These are phyloP conservation scores for Harpalus rufipes DNA, from an alignment of 2,888 invertebrate genomes.

Conservation along the genomic window DNA sequence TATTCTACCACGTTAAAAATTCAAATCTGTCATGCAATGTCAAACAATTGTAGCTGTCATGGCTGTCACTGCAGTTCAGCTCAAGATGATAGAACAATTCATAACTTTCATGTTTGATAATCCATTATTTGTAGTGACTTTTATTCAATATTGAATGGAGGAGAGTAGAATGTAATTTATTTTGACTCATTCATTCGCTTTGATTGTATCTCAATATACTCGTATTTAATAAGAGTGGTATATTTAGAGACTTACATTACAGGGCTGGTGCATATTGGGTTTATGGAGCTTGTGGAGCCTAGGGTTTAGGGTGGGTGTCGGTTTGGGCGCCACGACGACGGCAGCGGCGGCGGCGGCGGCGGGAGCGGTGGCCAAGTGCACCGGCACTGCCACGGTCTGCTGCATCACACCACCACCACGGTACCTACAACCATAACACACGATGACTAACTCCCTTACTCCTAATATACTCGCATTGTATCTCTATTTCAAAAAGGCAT, in stretches of 20 bases:
- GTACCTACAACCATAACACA: conserved; percentile 16
- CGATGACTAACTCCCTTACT: neutral
- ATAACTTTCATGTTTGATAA: neutral
- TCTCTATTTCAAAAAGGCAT: too few species aligned
- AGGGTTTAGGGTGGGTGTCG: neutral
- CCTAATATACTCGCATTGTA: neutral
- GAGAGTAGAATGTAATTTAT: neutral
- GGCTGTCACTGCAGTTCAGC: neutral
- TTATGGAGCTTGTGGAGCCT: conserved; percentile 50
- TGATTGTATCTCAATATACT: neutral
- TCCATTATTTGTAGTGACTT: conserved; percentile 13
- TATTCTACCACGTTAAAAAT: neutral
- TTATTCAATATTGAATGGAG: neutral
- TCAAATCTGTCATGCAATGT: conserved; percentile 9
- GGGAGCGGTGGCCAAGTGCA: conserved; percentile 10
- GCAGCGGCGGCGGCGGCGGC: conserved; percentile 37
- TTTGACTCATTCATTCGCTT: neutral
- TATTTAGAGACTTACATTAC: neutral
- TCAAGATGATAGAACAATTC: neutral
- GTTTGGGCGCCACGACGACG: conserved; percentile 26
- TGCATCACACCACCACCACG: conserved; percentile 58
- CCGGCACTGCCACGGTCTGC: conserved; percentile 38
- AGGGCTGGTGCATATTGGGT: conserved; percentile 4
- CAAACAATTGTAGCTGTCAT: neutral
- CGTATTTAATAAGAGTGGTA: too few species aligned